phyloP scores from a whole-genome alignment of 1,140 invertebrate species.

The Glomeris maerens region DNA sequence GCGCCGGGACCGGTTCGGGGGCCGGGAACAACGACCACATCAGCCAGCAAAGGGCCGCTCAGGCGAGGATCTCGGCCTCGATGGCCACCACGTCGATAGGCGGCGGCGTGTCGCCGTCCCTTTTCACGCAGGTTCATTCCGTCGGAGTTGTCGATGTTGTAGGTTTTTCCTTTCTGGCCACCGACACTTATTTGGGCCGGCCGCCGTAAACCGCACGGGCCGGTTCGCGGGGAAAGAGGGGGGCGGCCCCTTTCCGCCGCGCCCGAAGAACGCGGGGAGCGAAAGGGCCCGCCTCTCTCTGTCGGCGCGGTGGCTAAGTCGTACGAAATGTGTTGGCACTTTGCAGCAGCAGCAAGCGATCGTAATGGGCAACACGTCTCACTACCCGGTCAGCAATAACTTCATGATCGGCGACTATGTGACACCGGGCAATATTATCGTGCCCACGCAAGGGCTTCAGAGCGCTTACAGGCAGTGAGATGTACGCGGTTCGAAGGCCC shows the following conservation, averaged over 20 bases:
- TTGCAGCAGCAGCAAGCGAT: slow-evolving; percentile 34
- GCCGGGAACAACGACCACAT: slow-evolving; percentile 45
- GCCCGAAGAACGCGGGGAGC: too few species aligned
- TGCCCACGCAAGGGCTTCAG: slow-evolving; percentile 25
- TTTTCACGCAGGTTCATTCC: slow-evolving; percentile 36
- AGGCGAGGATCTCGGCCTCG: slow-evolving; percentile 43
- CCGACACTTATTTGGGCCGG: neutral
- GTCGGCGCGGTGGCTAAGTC: neutral
- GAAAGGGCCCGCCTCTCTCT: too few species aligned
- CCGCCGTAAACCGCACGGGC: too few species aligned
- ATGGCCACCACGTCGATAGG: slow-evolving; percentile 52
- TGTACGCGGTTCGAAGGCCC: too few species aligned
- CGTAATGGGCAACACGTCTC: slow-evolving; percentile 44
- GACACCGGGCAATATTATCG: slow-evolving; percentile 39
- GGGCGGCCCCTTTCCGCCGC: too few species aligned
- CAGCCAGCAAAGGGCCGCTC: slow-evolving; percentile 40
- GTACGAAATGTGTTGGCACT: neutral
- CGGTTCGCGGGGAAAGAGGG: too few species aligned
- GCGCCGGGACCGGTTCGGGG: slow-evolving; percentile 18
- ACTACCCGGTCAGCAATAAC: slow-evolving; percentile 56
- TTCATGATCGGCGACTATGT: slow-evolving; percentile 67
- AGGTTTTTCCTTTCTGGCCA: slow-evolving; percentile 1
- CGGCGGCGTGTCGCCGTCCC: slow-evolving; percentile 52
- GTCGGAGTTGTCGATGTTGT: too few species aligned
- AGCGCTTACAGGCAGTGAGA: slow-evolving; percentile 8